Evolutionary conservation across 2,797 vertebrate species (phyloP).

Genomic region (Cephalopachus bancanus): DNA sequence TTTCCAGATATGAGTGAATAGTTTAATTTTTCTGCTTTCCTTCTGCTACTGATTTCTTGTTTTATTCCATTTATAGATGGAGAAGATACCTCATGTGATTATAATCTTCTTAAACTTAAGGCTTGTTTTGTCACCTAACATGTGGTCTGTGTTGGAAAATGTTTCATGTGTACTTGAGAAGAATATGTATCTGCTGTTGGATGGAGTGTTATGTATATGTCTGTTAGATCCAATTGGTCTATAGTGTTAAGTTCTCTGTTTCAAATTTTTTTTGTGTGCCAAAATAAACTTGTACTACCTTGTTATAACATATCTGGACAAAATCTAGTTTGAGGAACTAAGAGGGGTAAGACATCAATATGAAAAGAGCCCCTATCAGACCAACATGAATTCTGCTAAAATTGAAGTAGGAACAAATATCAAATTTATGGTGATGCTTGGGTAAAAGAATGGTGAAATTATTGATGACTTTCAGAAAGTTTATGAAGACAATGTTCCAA

Average conservation of each 20-base stretch:
- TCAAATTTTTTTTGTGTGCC: background rate
- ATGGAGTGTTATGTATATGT: background rate
- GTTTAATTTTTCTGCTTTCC: constrained; percentile 27
- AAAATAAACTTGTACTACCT: background rate
- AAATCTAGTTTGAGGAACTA: background rate
- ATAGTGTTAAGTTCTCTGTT: background rate
- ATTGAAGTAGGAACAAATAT: background rate
- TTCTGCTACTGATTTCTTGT: constrained; percentile 32
- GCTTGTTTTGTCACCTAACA: background rate
- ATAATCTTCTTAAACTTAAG: background rate
- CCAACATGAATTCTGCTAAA: background rate
- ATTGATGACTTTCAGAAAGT: background rate
- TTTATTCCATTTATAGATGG: constrained; percentile 2
- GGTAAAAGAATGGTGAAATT: background rate
- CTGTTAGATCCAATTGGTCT: background rate
- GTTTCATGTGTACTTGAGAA: background rate
- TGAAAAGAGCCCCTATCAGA: background rate
- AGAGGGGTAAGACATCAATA: background rate
- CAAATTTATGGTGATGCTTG: background rate
- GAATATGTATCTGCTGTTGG: background rate
- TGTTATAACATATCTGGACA: background rate
- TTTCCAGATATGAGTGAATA: background rate
- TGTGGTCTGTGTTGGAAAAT: background rate
- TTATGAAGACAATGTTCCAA: no score
- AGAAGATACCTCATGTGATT: background rate